Percentiles rank a stretch among this genome's conserved stretches.
Evolutionary conservation across 2,113 vertebrate genomes (phyloP).

Genomic region (Anseranas semipalmata): DNA sequence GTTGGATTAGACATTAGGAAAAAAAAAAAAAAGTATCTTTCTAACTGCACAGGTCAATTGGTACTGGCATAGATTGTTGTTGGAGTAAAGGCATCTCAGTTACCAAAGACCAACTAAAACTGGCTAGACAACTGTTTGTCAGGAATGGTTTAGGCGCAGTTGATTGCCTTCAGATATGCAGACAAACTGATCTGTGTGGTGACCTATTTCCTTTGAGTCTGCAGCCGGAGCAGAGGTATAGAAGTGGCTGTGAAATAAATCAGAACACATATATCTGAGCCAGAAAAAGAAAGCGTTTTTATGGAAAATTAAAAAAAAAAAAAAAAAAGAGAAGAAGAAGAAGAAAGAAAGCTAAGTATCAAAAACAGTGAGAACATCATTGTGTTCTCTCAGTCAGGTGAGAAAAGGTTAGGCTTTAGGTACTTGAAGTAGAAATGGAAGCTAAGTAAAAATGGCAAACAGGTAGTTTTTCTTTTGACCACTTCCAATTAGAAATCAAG

Average conservation of each 20-base stretch:
- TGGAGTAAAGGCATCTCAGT: neutral
- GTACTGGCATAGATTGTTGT: neutral
- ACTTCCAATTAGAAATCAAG: slow-evolving; percentile 1
- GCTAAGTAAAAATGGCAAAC: neutral
- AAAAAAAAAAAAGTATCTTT: neutral
- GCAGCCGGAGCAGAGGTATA: neutral
- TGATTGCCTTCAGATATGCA: neutral
- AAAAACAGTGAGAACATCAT: neutral
- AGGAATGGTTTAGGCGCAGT: neutral
- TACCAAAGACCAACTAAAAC: neutral
- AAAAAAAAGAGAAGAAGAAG: neutral
- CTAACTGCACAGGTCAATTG: neutral
- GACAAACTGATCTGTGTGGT: neutral
- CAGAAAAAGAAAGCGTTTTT: neutral
- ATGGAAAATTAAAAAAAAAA: neutral
- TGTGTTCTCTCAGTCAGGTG: neutral
- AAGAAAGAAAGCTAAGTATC: neutral
- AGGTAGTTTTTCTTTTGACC: neutral
- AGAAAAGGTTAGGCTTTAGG: neutral
- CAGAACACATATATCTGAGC: neutral
- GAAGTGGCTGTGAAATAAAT: neutral
- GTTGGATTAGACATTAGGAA: neutral
- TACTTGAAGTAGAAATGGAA: neutral
- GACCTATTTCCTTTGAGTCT: slow-evolving; percentile 5
- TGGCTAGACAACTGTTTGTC: neutral